Conservation (phyloP, 2,888 invertebrate genomes). For the Nomada flava region DNA sequence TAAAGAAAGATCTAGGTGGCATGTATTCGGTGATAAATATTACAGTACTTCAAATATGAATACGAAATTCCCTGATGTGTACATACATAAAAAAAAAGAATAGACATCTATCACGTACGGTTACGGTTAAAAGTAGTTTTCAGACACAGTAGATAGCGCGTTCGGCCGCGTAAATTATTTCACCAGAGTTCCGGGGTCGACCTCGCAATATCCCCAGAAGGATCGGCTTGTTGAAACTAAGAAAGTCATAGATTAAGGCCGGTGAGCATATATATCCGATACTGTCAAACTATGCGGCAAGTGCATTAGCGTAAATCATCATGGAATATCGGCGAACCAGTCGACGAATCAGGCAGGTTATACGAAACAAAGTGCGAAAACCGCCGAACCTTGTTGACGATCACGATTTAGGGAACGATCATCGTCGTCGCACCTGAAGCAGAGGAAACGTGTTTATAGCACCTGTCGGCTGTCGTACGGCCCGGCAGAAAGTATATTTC, state of each 20-base stretch:
- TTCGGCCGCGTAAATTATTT: slow-evolving; percentile 8
- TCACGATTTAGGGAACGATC: slow-evolving; percentile 34
- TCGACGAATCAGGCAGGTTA: slow-evolving; percentile 9
- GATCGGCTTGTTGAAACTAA: slow-evolving; percentile 19
- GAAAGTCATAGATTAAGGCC: slow-evolving; percentile 42
- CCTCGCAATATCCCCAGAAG: slow-evolving; percentile 13
- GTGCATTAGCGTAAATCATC: slow-evolving; percentile 65
- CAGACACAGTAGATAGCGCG: background rate
- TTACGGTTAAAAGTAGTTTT: background rate
- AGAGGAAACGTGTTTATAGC: slow-evolving; percentile 38
- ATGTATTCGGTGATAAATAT: too few species aligned
- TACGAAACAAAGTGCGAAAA: slow-evolving; percentile 23
- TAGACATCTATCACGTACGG: background rate
- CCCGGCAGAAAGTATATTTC: slow-evolving; percentile 39
- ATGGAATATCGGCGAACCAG: slow-evolving; percentile 37
- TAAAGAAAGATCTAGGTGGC: too few species aligned
- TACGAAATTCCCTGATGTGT: too few species aligned
- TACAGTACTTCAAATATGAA: too few species aligned
- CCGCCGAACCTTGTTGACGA: slow-evolving; percentile 22
- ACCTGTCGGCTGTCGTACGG: slow-evolving; percentile 41
- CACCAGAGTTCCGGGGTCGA: background rate
- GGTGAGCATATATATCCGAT: slow-evolving; percentile 37
- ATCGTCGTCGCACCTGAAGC: slow-evolving; percentile 51
- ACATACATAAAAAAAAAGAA: too few species aligned
- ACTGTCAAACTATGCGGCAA: slow-evolving; percentile 48